Base-by-base conservation (phyloP, 2,888 invertebrate species). In the Drosophila imparisetae region DNA sequence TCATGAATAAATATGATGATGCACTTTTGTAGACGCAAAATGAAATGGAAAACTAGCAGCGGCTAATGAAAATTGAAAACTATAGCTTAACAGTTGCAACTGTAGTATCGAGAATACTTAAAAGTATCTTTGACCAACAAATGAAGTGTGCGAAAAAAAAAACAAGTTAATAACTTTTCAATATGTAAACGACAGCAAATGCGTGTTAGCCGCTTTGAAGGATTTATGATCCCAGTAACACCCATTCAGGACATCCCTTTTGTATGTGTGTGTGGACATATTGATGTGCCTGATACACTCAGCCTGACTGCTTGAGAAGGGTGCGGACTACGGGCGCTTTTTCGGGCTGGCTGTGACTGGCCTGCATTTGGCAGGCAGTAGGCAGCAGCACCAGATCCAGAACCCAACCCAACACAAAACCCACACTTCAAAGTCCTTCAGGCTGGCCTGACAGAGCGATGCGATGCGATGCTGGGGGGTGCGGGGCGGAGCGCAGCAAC, bases 1-100 rank as follows among this genome's bases (percentile, higher is more conserved):
- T 84, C 78, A 88, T 88, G 80, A 88, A 81, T 86, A 78, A 80
- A 83, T 85, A 74, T 75, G 88, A 42, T 71, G 66, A 54, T 79
- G 60, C 53, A 67, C 64, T 76, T 73, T 64, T 58, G 29, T 49
- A 42, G 49, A 42, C 57, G 32, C 21, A 15, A 61, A 59, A 67
- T 34, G 53, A 38, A 65, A 80, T 76, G 61, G 42, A 80, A 83
- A 72, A 24, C 72, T 4, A 29, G 50, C 52, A 38, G 40, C 38
- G 27, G 53, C 59, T 60, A 67, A 72, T 67, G 75, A 70, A 81
- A 82, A 64, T 53, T 53, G 50, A 36, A 59, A 38, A 50, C 24
- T 21, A 3, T 7, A 38, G 29, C 3, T 32, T 34, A 70, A 18
- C 3, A n/a, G 21, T 32, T 13, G 21, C 38, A 15, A 3, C 13